Evolutionary conservation across 2,113 vertebrate genomes (phyloP).

Genomic region (Hucho hucho): DNA sequence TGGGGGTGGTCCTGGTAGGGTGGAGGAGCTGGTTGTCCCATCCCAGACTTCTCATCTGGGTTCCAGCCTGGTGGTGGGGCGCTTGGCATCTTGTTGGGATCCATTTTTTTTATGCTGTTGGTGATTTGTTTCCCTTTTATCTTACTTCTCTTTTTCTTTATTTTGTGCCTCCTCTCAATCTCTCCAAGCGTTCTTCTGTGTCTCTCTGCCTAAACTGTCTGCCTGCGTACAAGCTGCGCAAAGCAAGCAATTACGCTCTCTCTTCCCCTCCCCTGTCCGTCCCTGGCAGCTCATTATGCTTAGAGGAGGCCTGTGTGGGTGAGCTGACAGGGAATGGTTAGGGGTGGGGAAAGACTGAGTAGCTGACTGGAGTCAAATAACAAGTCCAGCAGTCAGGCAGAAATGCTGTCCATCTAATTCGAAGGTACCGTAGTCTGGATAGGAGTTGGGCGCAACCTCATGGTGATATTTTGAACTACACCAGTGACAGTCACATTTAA

Average conservation of each 20-base stretch:
- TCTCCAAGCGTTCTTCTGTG: not conserved
- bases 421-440: too few species aligned
- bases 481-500: too few species aligned
- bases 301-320: not conserved
- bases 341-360: too few species aligned
- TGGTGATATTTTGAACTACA: too few species aligned
- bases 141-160: not conserved
- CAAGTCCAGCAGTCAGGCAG: too few species aligned
- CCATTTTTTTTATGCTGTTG: conserved; percentile 43
- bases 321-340: too few species aligned
- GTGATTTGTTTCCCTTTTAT: not conserved
- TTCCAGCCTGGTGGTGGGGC: conserved; percentile 27
- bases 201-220: not conserved
- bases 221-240: not conserved
- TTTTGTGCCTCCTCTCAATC: not conserved
- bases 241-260: not conserved
- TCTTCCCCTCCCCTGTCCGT: not conserved
- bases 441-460: too few species aligned
- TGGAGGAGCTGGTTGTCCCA: conserved; percentile 50
- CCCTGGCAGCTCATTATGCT: not conserved
- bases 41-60: conserved; percentile 39
- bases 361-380: too few species aligned
- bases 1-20: conserved; percentile 46
- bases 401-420: too few species aligned
- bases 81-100: conserved; percentile 35